Percentiles rank a stretch among this genome's conserved stretches.
Conservation (phyloP, 2,888 invertebrate species). For the Polydrusus tereticollis region DNA sequence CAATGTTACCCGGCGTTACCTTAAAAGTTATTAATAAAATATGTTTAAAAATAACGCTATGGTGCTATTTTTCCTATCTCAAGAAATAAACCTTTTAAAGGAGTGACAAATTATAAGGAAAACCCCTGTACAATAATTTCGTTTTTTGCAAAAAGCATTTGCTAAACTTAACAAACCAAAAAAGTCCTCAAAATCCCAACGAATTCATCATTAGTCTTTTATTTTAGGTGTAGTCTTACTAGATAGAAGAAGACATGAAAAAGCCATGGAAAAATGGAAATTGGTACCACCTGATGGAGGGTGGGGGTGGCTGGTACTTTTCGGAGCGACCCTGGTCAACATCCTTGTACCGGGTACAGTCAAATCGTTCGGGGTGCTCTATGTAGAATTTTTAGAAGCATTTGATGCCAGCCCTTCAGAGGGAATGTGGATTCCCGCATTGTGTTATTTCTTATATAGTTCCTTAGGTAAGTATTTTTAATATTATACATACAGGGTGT, state of each 20-base stretch:
- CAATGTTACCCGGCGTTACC: no score
- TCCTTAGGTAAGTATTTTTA: constrained; percentile 77
- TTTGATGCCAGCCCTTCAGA: constrained; percentile 80
- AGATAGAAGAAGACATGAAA: constrained; percentile 61
- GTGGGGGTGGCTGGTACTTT: constrained; percentile 85
- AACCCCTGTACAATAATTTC: no score
- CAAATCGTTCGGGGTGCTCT: constrained; percentile 88
- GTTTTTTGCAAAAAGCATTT: no score
- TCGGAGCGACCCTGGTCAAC: constrained; percentile 85
- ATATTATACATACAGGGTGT: not conserved
- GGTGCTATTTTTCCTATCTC: no score
- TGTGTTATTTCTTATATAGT: constrained; percentile 90
- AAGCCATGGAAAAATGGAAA: constrained; percentile 72
- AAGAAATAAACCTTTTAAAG: no score
- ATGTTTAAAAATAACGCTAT: no score
- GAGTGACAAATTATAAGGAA: no score
- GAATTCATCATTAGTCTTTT: not conserved
- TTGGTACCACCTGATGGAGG: constrained; percentile 87
- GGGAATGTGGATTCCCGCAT: constrained; percentile 87
- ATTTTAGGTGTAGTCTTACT: constrained; percentile 60
- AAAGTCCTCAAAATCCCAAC: no score
- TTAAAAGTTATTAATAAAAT: no score
- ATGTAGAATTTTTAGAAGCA: constrained; percentile 85
- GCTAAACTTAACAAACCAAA: no score
- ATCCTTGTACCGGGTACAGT: constrained; percentile 88